A percentile compares a stretch with the other conserved stretches of the same genome.
Evolutionary conservation across 2,113 vertebrate species (phyloP).

Genomic region (Gallinago jamesoni): DNA sequence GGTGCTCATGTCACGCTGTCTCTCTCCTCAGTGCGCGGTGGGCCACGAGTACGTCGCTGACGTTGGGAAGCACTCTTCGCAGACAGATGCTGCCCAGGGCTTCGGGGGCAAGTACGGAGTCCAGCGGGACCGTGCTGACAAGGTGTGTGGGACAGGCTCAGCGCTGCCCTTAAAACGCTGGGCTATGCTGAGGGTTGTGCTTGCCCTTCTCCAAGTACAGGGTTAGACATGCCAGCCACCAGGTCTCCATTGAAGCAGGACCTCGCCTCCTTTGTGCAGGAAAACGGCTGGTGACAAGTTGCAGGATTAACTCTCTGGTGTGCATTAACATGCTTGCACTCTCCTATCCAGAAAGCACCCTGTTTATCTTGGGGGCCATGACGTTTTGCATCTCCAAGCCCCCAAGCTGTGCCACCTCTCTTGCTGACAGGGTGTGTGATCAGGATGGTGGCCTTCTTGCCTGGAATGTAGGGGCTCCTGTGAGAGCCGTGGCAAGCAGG

Average conservation of each 20-base stretch:
- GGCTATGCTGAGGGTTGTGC: not conserved
- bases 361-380: not conserved
- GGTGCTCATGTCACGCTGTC: not conserved
- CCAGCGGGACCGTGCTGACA: constrained; percentile 89
- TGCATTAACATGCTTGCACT: accelerated
- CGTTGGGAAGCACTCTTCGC: constrained; percentile 89
- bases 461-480: not conserved
- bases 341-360: not conserved
- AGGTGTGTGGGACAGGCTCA: constrained; percentile 72
- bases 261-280: not conserved
- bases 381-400: not conserved
- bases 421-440: not conserved
- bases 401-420: not conserved
- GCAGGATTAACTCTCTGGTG: not conserved
- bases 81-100: constrained; percentile 89
- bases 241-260: accelerated
- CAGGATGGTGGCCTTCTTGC: not conserved
- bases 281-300: not conserved
- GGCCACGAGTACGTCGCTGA: constrained; percentile 87
- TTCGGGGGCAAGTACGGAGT: constrained; percentile 95
- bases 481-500: accelerated
- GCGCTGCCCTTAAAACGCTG: not conserved
- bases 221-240: not conserved
- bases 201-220: not conserved
- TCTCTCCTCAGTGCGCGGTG: constrained; percentile 82